Evolutionary conservation across 2,113 vertebrate genomes (phyloP), one percentile per base, ranked within the genome.

Genomic region (Pardalotus punctatus): DNA sequence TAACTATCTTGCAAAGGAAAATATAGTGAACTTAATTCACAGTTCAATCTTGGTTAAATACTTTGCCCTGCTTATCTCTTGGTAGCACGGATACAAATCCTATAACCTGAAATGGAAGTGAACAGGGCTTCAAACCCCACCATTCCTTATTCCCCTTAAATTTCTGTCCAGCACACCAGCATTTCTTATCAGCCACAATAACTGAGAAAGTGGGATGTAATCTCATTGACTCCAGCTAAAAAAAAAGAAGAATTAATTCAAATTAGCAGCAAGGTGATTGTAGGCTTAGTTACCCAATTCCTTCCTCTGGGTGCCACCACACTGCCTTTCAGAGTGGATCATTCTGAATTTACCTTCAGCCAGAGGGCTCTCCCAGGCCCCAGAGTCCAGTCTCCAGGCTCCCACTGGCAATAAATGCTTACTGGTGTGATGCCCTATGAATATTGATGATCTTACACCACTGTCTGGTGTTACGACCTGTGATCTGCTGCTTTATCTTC

Each of bases 361-460:
- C 29, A 31, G 36, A 45, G 12, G 11, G 20, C 27, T 70, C 12
- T 88, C 54, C n/a, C 25, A 43, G 27, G 17, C 27, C 60, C 42
- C 35, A 31, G 38, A 53, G 13, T 64, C n/a, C 15, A 8, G 54
- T 88, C 80, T 86, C n/a, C 62, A 61, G 42, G 28, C 31, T 88
- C 33, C 22, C 31, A 45, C 48, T 45, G 62, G 58, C n/a, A 36
- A 42, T 11, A 29, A 72, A n/a, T 31, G 15, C 33, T 61, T 70
- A 14, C 27, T 70, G 33, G 21, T 42, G 38, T 50, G 27, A 71
- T 0, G 0, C 21, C 33, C 14, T 25, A 0, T 24, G 5, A 65
- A 14, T 21, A 28, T 54, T 69, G 74, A 43, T 35, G 4, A 35
- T 50, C 33, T 51, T 47, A 38, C 17, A 27, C 28, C 21, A 6